phyloP scores from a whole-genome alignment of 2,113 vertebrate species.

The Ciconia boyciana region DNA sequence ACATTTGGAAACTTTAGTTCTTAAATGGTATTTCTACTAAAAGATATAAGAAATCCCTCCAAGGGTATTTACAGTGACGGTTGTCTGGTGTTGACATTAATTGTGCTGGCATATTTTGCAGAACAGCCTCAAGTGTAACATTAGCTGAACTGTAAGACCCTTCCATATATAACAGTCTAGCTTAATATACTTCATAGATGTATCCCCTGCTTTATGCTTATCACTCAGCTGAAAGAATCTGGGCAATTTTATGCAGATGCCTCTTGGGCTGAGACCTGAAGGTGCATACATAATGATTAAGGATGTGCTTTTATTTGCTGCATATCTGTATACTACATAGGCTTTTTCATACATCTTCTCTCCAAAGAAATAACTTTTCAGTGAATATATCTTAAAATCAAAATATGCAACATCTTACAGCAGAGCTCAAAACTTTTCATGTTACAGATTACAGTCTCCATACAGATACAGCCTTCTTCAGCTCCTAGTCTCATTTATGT shows the following conservation, averaged over 20 bases:
- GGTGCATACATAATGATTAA: neutral
- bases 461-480: neutral
- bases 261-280: neutral
- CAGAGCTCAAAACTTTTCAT: neutral
- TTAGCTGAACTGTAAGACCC: slow-evolving; percentile 40
- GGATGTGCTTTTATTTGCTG: slow-evolving; percentile 7
- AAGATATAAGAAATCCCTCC: slow-evolving; percentile 28
- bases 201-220: neutral
- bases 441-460: neutral
- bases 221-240: neutral
- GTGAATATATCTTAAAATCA: neutral
- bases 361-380: neutral
- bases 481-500: neutral
- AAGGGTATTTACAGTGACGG: slow-evolving; percentile 46
- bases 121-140: slow-evolving; percentile 45
- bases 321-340: neutral
- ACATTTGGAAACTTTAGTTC: slow-evolving; percentile 52
- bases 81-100: slow-evolving; percentile 54
- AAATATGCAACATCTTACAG: neutral
- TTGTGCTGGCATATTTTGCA: slow-evolving; percentile 56
- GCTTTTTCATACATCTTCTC: neutral
- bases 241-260: slow-evolving; percentile 10
- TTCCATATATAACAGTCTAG: slow-evolving; percentile 18
- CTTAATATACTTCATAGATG: slow-evolving; percentile 24
- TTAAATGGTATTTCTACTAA: slow-evolving; percentile 45